phyloP scores from a whole-genome alignment of 2,113 vertebrate genomes.

The Aphelocoma coerulescens region DNA sequence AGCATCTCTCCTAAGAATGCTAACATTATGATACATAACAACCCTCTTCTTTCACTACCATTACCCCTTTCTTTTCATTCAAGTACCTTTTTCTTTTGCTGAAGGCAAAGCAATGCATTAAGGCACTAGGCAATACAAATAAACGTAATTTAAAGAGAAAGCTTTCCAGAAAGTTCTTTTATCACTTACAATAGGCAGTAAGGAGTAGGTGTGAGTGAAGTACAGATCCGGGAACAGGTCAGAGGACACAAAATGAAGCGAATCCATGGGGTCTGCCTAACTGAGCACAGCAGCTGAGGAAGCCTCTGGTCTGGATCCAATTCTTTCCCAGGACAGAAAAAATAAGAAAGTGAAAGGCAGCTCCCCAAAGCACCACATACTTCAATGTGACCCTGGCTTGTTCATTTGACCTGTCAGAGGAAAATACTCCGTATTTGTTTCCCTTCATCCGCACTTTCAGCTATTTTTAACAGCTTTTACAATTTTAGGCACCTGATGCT shows the following conservation, averaged over 20 bases:
- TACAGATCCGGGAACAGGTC: not conserved
- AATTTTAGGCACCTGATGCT: not conserved
- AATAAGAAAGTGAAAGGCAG: not conserved
- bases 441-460: not conserved
- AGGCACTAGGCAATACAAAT: conserved; percentile 13
- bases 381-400: not conserved
- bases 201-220: not conserved
- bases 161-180: not conserved
- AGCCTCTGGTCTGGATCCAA: not conserved
- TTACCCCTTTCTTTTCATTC: conserved; percentile 22
- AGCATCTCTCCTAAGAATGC: conserved; percentile 29
- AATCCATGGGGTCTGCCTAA: not conserved
- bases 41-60: conserved; percentile 21
- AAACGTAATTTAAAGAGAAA: conserved; percentile 23
- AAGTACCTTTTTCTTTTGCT: not conserved
- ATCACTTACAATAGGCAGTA: not conserved
- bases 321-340: not conserved
- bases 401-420: not conserved
- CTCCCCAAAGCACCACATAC: not conserved
- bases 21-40: conserved; percentile 42
- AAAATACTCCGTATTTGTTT: not conserved
- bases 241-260: not conserved
- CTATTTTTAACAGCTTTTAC: not conserved
- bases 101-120: conserved; percentile 41
- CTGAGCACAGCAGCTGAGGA: not conserved